Evolutionary conservation across 2,888 invertebrate genomes (phyloP).

Genomic region (Metacarcinus magister): DNA sequence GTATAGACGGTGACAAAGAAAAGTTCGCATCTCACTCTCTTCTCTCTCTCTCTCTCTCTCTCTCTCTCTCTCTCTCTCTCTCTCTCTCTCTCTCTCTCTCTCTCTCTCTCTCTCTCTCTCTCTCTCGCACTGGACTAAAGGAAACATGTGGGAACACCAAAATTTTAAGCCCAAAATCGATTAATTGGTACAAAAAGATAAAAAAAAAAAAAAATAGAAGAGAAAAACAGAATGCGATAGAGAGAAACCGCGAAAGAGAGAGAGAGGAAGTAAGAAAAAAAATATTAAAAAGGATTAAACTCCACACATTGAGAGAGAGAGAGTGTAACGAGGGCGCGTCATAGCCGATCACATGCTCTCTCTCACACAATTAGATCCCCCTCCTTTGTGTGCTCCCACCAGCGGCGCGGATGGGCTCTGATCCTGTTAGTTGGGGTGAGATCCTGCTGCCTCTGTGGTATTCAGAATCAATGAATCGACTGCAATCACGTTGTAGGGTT

Average conservation of each 20-base stretch:
- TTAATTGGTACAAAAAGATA: background rate
- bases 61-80: conserved; percentile 53
- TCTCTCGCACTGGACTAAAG: background rate
- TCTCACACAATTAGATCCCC: conserved; percentile 65
- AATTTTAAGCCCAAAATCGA: conserved; percentile 57
- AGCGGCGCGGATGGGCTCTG: conserved; percentile 39
- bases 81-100: conserved; percentile 50
- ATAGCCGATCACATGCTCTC: conserved; percentile 64
- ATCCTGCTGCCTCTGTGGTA: conserved; percentile 4
- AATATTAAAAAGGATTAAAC: conserved; percentile 57
- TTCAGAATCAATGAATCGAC: background rate
- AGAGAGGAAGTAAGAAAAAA: background rate
- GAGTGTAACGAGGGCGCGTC: conserved; percentile 58
- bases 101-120: conserved; percentile 38
- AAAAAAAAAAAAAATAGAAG: background rate
- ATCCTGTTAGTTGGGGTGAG: conserved; percentile 39
- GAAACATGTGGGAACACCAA: conserved; percentile 58
- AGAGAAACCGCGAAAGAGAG: background rate
- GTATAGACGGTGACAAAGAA: background rate
- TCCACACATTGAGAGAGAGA: conserved; percentile 20
- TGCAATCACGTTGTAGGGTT: background rate
- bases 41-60: conserved; percentile 27
- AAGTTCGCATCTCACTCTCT: background rate
- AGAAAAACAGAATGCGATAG: background rate
- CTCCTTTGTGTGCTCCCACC: background rate